Percentiles rank a stretch among this genome's conserved stretches.
Conservation (phyloP, 2,888 invertebrate genomes). For the Acrobeloides nanus region DNA sequence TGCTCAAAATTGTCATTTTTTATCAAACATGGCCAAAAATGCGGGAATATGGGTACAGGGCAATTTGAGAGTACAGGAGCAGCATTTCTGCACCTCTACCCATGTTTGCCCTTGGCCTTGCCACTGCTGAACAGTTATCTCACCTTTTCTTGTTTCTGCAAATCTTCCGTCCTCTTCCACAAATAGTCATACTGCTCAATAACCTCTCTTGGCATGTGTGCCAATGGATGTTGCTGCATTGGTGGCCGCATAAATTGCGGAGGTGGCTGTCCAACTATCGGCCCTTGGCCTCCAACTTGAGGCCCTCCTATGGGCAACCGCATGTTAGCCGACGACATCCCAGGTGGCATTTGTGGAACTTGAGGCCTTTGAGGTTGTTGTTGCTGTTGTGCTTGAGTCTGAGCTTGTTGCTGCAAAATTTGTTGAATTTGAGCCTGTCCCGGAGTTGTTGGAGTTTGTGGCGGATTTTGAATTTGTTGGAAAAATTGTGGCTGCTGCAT, state of each 20-base stretch:
- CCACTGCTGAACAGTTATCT: too few species aligned
- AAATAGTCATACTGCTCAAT: conserved; percentile 4
- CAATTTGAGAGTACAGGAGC: background rate
- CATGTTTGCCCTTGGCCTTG: too few species aligned
- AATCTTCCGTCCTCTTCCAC: background rate
- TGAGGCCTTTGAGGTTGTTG: background rate
- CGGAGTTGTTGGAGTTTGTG: conserved; percentile 1
- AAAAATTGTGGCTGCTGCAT: too few species aligned
- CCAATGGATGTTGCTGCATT: background rate
- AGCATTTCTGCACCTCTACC: too few species aligned
- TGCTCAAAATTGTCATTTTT: too few species aligned
- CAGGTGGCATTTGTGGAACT: background rate
- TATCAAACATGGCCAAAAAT: too few species aligned
- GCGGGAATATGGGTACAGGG: background rate
- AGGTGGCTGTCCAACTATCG: background rate
- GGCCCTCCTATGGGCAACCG: too few species aligned
- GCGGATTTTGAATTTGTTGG: conserved; percentile 2
- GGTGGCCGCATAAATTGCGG: background rate
- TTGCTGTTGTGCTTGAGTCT: conserved; percentile 7
- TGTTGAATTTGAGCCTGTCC: background rate
- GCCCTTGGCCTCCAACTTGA: too few species aligned
- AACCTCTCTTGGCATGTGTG: background rate
- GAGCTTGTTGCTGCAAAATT: background rate
- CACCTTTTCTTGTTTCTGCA: conserved; percentile 5
- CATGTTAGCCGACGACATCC: too few species aligned